Evolutionary conservation across 2,113 vertebrate genomes (phyloP), one percentile per base, ranked within the genome.

Genomic region (Mastomys natalensis): DNA sequence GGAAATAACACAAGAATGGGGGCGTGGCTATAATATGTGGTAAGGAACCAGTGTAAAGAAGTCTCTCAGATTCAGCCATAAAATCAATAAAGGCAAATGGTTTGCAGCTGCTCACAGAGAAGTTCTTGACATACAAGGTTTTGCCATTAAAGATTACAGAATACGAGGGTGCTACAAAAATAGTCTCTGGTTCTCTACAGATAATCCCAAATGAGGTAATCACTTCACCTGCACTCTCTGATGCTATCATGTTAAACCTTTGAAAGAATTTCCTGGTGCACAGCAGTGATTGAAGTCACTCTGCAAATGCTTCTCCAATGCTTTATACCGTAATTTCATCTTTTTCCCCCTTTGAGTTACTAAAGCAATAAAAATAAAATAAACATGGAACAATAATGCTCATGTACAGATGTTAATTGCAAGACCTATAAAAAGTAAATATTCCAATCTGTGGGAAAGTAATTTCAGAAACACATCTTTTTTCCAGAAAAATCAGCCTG

Each of bases 71-170:
- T 76, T 93, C 87, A 94, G 93, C 82, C 89, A 72, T 45, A 97
- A 97, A 98, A 98, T 98, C 98, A 98, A 97, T 98, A 97, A 96
- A 95, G 84, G 93, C 89, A 97, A 98, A 97, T 96, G 86, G 91
- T 98, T 97, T 95, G 94, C 97, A 97, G 95, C 96, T 97, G 96
- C 90, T 96, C 96, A 92, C 81, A 51, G 87, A 97, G 74, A 84
- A 91, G 91, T 97, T 96, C 92, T 94, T 80, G 96, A 97, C 96
- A 98, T 97, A 98, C 95, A 96, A 95, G 96, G 95, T 96, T 98
- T 95, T 97, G 82, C 80, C 91, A 96, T 96, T 97, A 96, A 95
- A 97, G 96, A 97, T 97, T 96, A 97, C 51, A 93, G 93, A 98
- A 93, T 94, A 96, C 96, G 91, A 96, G 70, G 24, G 64, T 80